These are phyloP conservation scores for Hoplodrina ambigua DNA, from an alignment of 2,888 invertebrate genomes.

Conservation along the genomic window DNA sequence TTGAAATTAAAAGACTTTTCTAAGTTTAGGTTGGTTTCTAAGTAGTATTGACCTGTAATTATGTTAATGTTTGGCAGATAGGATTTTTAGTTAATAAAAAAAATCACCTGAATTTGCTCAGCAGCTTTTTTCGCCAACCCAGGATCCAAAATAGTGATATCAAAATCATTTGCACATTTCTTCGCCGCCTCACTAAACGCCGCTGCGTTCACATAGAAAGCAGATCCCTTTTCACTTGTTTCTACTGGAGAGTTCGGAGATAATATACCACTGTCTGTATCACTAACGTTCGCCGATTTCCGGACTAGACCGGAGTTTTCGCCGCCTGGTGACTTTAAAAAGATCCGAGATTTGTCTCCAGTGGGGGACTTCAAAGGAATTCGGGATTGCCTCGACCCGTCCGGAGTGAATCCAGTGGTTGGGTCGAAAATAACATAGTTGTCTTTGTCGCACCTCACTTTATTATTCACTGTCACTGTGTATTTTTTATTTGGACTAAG, in stretches of 20 bases:
- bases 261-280: constrained; percentile 92
- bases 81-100: neutral
- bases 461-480: constrained; percentile 88
- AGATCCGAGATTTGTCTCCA: constrained; percentile 80
- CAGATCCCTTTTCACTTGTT: constrained; percentile 78
- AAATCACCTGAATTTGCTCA: constrained; percentile 87
- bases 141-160: constrained; percentile 85
- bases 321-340: constrained; percentile 79
- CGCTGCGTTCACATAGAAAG: constrained; percentile 84
- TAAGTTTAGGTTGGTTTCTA: neutral
- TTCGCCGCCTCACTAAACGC: constrained; percentile 82
- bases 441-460: constrained; percentile 88
- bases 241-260: constrained; percentile 92
- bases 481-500: constrained; percentile 89
- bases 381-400: constrained; percentile 74
- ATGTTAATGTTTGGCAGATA: neutral
- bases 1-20: neutral
- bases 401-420: constrained; percentile 84
- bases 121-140: constrained; percentile 85
- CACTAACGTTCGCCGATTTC: constrained; percentile 89
- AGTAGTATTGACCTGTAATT: neutral
- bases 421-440: constrained; percentile 89
- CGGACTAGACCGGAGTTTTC: constrained; percentile 77
- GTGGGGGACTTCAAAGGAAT: constrained; percentile 78
- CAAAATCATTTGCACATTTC: constrained; percentile 78